Evolutionary conservation across 1,140 invertebrate species (phyloP), one percentile per base, ranked within the genome.

Genomic region (Nebria ingens): DNA sequence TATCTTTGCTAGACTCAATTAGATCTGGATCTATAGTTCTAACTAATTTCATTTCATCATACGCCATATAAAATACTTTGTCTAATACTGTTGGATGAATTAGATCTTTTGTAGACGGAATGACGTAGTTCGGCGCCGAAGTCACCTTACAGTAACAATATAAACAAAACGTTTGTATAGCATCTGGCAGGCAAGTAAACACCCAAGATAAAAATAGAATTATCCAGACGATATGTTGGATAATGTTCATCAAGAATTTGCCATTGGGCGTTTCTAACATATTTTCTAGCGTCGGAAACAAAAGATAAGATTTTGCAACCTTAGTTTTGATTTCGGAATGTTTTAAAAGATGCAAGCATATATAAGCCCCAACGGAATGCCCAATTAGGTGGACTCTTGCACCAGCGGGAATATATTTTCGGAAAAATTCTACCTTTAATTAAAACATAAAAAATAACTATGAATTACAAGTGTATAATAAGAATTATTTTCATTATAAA

Each of bases 281-380:
- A 50, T 81, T 66, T 69, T 93, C 87, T 11, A 94, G 73, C 0
- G 89, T 89, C 2, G 91, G 91, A 72, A 92, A 93, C 0, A 93
- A 63, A 45, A 93, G 68, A 66, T 84, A 91, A 64, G 73, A 75
- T 61, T 79, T 78, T 4, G 66, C 64, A 23, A 83, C 63, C 59
- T 68, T 72, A 11, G 68, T 57, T 13, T 68, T 69, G 22, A 83
- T 71, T 19, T 68, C 60, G 21, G 71, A 59, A 49, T 81, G 65
- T 60, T 86, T 79, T 2, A 93, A 61, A 17, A 91, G 63, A 60
- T 92, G 81, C n/a, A 90, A 65, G 56, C 80, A 77, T 58, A 92
- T 84, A 77, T 90, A 89, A 58, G 79, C 76, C 1, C 91, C 91
- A 63, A 93, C 86, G 0, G 91, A 93, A 76, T 93, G 91, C 1